Evolutionary conservation across 2,797 vertebrate genomes (phyloP).

Genomic region (Tapirus indicus): DNA sequence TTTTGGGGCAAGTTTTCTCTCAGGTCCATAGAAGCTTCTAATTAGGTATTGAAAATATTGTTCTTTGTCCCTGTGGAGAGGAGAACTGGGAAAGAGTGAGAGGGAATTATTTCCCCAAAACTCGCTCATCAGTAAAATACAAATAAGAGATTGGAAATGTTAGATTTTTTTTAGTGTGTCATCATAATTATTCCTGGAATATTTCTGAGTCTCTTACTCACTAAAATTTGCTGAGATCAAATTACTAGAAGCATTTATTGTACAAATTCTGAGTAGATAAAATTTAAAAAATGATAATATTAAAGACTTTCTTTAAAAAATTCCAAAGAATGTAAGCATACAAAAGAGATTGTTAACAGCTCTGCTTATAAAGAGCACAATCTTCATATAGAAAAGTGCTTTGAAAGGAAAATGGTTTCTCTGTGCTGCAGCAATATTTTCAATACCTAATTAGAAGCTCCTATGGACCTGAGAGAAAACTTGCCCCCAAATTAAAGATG

Average conservation of each 20-base stretch:
- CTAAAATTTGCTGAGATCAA: neutral
- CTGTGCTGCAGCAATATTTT: neutral
- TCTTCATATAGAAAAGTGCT: neutral
- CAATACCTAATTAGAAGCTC: neutral
- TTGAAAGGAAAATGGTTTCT: neutral
- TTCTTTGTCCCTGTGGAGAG: neutral
- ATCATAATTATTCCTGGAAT: neutral
- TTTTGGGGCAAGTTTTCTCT: neutral
- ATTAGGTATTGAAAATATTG: constrained; percentile 4
- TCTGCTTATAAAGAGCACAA: neutral
- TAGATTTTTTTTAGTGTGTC: neutral
- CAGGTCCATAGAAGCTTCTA: neutral
- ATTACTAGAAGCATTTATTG: neutral
- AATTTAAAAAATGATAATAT: neutral
- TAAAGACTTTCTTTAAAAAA: neutral
- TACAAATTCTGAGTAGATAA: neutral
- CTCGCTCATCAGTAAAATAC: neutral
- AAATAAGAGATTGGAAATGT: neutral
- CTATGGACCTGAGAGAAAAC: neutral
- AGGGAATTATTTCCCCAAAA: neutral
- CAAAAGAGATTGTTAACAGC: neutral
- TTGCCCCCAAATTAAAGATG: neutral
- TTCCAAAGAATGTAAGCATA: neutral
- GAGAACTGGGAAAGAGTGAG: neutral
- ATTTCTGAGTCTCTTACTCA: neutral